These are phyloP conservation scores for Vidua chalybeata DNA, from an alignment of 2,113 vertebrate species.

Conservation along the genomic window DNA sequence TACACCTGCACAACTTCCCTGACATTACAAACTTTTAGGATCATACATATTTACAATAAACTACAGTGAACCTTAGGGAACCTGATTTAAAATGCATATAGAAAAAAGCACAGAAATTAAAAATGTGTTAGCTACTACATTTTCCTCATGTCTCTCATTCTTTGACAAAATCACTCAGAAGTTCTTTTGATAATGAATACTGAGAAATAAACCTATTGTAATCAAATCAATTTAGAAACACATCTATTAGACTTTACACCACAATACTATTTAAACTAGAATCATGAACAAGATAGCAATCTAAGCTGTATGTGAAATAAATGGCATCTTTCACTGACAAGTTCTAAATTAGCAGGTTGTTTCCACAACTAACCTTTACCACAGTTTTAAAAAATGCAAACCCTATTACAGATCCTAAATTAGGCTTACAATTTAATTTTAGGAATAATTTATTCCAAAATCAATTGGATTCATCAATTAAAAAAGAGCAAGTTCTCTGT, in stretches of 20 bases:
- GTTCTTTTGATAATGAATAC: not conserved
- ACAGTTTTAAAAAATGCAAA: not conserved
- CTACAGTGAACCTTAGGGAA: not conserved
- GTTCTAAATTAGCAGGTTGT: not conserved
- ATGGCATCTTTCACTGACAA: not conserved
- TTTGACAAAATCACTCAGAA: not conserved
- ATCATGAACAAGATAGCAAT: not conserved
- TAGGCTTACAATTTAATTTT: not conserved
- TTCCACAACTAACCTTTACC: not conserved
- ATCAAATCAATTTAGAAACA: not conserved
- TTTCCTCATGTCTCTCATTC: not conserved
- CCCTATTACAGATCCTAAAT: not conserved
- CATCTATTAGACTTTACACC: not conserved
- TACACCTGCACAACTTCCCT: not conserved
- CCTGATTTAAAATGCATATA: not conserved
- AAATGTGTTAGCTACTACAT: not conserved
- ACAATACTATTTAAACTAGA: not conserved
- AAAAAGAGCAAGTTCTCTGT: not conserved
- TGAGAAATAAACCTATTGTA: not conserved
- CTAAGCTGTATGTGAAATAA: not conserved
- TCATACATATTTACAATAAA: not conserved
- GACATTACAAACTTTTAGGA: not conserved
- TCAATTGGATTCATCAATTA: not conserved
- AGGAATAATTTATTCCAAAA: not conserved
- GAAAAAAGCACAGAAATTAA: not conserved